phyloP scores from a whole-genome alignment of 2,113 vertebrate species.

The Chlamydotis undulata region DNA sequence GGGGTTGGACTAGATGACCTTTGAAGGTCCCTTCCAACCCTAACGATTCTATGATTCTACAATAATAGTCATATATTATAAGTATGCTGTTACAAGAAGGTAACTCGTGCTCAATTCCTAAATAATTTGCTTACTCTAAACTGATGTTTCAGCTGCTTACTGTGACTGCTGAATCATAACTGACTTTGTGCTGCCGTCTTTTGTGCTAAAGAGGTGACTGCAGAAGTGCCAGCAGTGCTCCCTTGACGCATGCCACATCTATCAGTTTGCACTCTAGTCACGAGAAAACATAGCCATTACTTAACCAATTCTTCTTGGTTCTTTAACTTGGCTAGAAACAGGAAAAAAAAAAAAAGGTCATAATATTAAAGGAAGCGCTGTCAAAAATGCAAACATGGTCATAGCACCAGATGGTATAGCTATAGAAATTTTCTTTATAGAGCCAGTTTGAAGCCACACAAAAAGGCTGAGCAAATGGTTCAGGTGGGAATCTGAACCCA shows the following conservation, averaged over 20 bases:
- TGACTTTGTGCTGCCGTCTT: not conserved
- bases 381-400: not conserved
- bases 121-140: not conserved
- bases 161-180: not conserved
- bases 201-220: not conserved
- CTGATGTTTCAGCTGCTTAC: not conserved
- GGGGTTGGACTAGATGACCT: no score
- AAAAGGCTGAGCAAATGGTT: slow-evolving; percentile 3
- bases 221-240: not conserved
- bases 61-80: not conserved
- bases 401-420: not conserved
- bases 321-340: not conserved
- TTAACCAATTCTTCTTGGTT: not conserved
- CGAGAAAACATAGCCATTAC: not conserved
- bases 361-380: not conserved
- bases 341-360: not conserved
- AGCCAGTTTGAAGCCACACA: not conserved
- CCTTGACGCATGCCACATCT: not conserved
- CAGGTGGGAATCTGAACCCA: slow-evolving; percentile 15
- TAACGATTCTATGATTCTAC: no score
- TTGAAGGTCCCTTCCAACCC: no score
- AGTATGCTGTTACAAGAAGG: not conserved
- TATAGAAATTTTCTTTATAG: not conserved
- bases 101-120: not conserved
- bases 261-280: not conserved